Conservation (phyloP, 92 coral and sea anemone species). For the Virgularia gustaviana region DNA sequence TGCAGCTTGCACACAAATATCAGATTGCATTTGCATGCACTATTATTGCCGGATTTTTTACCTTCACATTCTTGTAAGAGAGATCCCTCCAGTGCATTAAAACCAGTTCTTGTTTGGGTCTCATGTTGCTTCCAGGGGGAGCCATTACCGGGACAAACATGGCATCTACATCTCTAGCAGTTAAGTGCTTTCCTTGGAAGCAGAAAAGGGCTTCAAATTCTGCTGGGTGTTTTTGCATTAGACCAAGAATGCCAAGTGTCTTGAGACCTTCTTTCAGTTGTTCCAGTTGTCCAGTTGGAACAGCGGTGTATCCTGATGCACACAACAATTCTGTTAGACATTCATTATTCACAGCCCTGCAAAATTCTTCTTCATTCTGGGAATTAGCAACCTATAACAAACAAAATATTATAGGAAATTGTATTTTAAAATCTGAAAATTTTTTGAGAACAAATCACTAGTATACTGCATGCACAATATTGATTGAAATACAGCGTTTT, state of each 20-base stretch:
- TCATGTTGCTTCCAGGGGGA: conserved; percentile 21
- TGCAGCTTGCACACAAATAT: too few relatives aligned
- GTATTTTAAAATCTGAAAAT: background rate
- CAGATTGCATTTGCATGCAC: too few relatives aligned
- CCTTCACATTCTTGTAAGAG: conserved; percentile 34
- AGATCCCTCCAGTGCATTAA: conserved; percentile 35
- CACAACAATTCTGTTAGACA: conserved; percentile 33
- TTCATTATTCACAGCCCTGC: background rate
- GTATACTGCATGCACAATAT: too few relatives aligned
- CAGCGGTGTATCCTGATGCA: conserved; percentile 44
- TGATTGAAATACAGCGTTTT: too few relatives aligned
- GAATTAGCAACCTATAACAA: conserved; percentile 10
- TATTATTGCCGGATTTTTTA: too few relatives aligned
- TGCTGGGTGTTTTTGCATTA: conserved; percentile 36
- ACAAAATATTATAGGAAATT: background rate
- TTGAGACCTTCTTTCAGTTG: conserved; percentile 48
- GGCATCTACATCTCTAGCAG: conserved; percentile 3
- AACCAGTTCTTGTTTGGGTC: conserved; percentile 22
- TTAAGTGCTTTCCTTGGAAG: conserved; percentile 23
- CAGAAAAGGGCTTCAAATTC: conserved; percentile 31
- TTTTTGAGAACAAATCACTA: too few relatives aligned
- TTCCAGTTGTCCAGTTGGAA: conserved; percentile 32
- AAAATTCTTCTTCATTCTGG: conserved; percentile 18
- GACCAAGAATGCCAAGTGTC: conserved; percentile 36
- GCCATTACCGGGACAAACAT: conserved; percentile 2